Evolutionary conservation across 2,113 vertebrate genomes (phyloP).

Genomic region (Prionailurus viverrinus): DNA sequence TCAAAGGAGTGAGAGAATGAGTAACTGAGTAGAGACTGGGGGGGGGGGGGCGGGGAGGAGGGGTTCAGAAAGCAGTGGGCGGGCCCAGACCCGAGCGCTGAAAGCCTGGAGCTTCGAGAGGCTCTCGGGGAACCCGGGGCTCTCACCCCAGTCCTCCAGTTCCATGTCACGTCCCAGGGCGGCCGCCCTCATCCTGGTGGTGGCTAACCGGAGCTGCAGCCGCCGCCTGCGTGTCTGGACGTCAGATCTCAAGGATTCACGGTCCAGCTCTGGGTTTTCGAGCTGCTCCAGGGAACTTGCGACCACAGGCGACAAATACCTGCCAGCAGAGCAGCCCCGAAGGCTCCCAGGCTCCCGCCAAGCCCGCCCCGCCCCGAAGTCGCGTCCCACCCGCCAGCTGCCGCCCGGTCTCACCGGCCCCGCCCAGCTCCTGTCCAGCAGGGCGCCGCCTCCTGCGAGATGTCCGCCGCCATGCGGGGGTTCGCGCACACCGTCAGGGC

Average conservation of each 20-base stretch:
- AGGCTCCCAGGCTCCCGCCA: neutral
- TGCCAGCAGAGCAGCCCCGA: conserved; percentile 62
- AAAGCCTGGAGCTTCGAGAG: neutral
- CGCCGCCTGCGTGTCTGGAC: conserved; percentile 90
- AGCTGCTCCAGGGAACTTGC: conserved; percentile 90
- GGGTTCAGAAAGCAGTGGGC: neutral
- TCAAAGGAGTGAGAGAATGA: neutral
- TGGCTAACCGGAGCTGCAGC: conserved; percentile 92
- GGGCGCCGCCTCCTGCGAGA: conserved; percentile 91
- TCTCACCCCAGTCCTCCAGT: conserved; percentile 90
- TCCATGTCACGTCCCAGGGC: conserved; percentile 91
- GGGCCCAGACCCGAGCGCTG: neutral
- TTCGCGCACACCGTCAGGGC: conserved; percentile 93
- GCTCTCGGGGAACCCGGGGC: accelerated
- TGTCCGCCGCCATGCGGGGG: conserved; percentile 89
- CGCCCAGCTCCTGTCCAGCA: conserved; percentile 92
- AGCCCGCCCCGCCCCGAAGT: conserved; percentile 51
- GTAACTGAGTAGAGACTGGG: neutral
- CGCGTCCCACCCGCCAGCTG: conserved; percentile 50
- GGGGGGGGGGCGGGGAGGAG: neutral
- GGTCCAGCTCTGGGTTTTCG: conserved; percentile 92
- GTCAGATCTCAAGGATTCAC: conserved; percentile 87
- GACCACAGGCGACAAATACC: conserved; percentile 91
- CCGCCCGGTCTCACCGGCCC: conserved; percentile 77
- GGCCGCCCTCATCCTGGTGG: conserved; percentile 91